phyloP scores from a whole-genome alignment of 2,888 invertebrate species.

The Torymus auratus region DNA sequence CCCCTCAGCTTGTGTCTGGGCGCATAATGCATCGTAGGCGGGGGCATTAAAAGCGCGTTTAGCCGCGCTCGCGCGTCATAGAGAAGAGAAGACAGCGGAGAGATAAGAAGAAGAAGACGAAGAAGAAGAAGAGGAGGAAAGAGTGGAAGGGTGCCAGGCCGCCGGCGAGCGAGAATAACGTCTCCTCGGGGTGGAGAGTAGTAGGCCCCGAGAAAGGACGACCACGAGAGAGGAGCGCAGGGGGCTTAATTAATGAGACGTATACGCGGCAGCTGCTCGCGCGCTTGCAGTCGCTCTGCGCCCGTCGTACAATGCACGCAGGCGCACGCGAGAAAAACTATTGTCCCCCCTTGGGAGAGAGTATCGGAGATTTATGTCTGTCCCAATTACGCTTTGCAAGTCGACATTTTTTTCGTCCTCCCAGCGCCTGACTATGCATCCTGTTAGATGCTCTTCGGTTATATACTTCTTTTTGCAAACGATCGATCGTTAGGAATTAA shows the following conservation, averaged over 20 bases:
- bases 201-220: conserved; percentile 7
- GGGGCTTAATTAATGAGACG: conserved; percentile 75
- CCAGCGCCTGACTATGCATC: not conserved
- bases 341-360: conserved; percentile 66
- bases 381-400: conserved; percentile 72
- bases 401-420: conserved; percentile 64
- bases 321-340: conserved; percentile 68
- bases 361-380: conserved; percentile 71
- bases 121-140: not conserved
- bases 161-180: not conserved
- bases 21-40: conserved; percentile 15
- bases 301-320: conserved; percentile 62
- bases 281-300: conserved; percentile 72
- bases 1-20: not conserved
- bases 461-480: no score
- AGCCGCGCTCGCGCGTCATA: conserved; percentile 21
- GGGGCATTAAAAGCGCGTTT: not conserved
- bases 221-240: conserved; percentile 20
- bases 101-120: conserved; percentile 20
- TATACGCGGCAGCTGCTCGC: conserved; percentile 71
- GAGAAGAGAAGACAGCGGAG: not conserved
- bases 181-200: conserved; percentile 22
- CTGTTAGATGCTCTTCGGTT: no score
- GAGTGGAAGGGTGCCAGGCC: conserved; percentile 3
- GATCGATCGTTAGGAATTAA: no score